Percentiles rank a stretch among this genome's conserved stretches.
These are phyloP conservation scores for Microtus richardsoni DNA, from an alignment of 2,113 vertebrate species.

Conservation along the genomic window DNA sequence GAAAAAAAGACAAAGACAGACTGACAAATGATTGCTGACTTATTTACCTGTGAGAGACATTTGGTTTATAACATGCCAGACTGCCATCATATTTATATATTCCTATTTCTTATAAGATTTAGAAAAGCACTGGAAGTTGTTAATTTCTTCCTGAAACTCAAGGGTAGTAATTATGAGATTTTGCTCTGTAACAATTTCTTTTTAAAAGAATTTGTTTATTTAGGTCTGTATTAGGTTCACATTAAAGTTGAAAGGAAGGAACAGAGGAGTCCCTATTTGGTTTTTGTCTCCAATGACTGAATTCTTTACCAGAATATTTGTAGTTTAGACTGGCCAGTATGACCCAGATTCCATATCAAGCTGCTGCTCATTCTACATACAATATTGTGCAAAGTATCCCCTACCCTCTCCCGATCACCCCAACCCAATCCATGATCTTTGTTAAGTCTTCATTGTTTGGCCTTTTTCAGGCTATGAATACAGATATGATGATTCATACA, in stretches of 20 bases:
- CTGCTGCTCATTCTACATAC: background rate
- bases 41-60: background rate
- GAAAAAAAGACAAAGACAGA: background rate
- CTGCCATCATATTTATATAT: background rate
- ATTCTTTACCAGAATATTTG: background rate
- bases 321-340: background rate
- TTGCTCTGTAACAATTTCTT: background rate
- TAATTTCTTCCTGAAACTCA: background rate
- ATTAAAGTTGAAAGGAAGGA: background rate
- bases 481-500: background rate
- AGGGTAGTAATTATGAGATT: background rate
- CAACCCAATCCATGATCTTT: background rate
- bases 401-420: background rate
- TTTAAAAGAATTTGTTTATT: background rate
- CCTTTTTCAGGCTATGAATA: background rate
- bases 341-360: background rate
- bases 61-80: background rate
- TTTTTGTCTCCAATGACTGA: no score
- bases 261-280: background rate
- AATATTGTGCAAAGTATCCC: background rate
- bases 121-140: background rate
- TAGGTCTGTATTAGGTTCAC: background rate
- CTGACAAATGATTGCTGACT: background rate
- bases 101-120: conserved; percentile 1
- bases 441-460: background rate